phyloP scores from a whole-genome alignment of 2,888 invertebrate species.

The Gasteruption jaculator region DNA sequence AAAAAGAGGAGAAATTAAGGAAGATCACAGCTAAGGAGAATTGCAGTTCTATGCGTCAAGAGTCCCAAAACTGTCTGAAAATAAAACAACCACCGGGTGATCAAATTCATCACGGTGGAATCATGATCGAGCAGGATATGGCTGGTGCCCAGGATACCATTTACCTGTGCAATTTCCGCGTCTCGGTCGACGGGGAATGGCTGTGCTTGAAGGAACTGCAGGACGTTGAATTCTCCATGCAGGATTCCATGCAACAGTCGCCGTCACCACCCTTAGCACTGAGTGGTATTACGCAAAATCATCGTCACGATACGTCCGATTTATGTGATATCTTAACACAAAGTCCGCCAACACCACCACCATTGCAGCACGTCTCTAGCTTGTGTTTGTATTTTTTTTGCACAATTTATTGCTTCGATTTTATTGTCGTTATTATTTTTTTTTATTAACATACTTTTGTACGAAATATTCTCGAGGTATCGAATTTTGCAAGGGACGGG shows the following conservation, averaged over 20 bases:
- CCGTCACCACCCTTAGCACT: conserved; percentile 63
- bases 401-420: conserved; percentile 20
- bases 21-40: too few species aligned
- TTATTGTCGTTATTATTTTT: neutral
- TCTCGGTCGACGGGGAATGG: conserved; percentile 97
- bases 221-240: conserved; percentile 77
- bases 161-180: conserved; percentile 94
- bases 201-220: conserved; percentile 90
- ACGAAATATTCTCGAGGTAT: neutral
- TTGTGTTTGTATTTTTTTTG: conserved; percentile 48
- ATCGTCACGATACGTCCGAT: conserved; percentile 34
- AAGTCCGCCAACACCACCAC: conserved; percentile 43
- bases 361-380: conserved; percentile 49
- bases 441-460: neutral
- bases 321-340: conserved; percentile 44
- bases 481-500: too few species aligned
- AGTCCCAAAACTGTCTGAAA: conserved; percentile 40
- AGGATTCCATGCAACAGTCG: conserved; percentile 63
- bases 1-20: too few species aligned
- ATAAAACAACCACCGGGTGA: conserved; percentile 42
- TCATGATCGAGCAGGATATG: conserved; percentile 62
- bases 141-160: conserved; percentile 93
- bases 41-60: conserved; percentile 48
- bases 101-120: conserved; percentile 39
- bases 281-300: conserved; percentile 45